Evolutionary conservation across 2,113 vertebrate species (phyloP).

Genomic region (Ptychochromis oligacanthus): DNA sequence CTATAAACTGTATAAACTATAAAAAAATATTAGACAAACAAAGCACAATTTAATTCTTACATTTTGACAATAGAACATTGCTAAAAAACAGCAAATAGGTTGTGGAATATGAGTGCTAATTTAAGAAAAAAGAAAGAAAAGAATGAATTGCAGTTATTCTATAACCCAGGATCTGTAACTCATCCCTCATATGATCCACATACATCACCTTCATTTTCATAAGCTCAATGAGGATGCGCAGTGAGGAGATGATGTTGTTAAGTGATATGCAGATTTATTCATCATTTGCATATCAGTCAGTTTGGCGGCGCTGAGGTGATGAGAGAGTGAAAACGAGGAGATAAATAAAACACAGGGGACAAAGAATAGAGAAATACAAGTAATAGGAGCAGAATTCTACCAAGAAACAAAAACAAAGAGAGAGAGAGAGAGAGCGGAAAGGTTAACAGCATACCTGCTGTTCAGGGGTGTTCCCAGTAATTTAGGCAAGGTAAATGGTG

Average conservation of each 20-base stretch:
- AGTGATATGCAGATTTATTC: slow-evolving; percentile 28
- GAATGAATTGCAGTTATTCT: neutral
- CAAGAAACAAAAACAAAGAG: neutral
- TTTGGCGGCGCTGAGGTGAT: neutral
- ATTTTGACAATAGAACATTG: neutral
- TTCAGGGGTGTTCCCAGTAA: slow-evolving; percentile 10
- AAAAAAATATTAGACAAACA: too few relatives aligned
- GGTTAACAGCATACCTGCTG: slow-evolving; percentile 47
- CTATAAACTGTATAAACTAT: neutral
- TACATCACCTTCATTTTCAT: neutral
- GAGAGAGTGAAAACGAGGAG: slow-evolving; percentile 2
- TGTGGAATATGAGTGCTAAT: neutral
- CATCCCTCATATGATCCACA: neutral
- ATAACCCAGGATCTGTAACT: neutral
- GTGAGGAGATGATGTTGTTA: neutral
- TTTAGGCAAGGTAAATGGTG: slow-evolving; percentile 23
- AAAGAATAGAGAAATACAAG: neutral
- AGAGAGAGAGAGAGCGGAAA: neutral
- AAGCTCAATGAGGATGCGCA: neutral
- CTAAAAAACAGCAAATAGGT: neutral
- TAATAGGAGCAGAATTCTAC: neutral
- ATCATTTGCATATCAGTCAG: slow-evolving; percentile 38
- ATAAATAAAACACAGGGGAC: neutral
- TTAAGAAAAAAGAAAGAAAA: neutral
- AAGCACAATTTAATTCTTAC: neutral